Conservation (phyloP, 2,888 invertebrate species). For the Orthosia gothica region DNA sequence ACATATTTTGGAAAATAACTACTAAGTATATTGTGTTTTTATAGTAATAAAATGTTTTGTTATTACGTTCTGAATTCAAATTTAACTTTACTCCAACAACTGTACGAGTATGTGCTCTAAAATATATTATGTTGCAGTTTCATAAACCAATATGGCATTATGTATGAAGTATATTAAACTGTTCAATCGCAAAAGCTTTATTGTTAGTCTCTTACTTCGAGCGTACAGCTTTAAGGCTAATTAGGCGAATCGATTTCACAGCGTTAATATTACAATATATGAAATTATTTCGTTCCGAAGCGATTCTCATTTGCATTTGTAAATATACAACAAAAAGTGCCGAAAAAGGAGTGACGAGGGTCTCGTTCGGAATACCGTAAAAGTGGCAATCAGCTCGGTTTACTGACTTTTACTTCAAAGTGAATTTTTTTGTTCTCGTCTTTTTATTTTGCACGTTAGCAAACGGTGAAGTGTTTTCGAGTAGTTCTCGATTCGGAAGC, state of each 20-base stretch:
- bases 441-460: constrained; percentile 78
- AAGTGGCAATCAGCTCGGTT: constrained; percentile 86
- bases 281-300: constrained; percentile 65
- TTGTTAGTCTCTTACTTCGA: constrained; percentile 12
- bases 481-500: constrained; percentile 72
- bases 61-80: constrained; percentile 33
- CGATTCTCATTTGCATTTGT: constrained; percentile 80
- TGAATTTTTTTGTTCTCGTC: constrained; percentile 79
- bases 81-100: constrained; percentile 22
- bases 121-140: constrained; percentile 34
- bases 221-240: constrained; percentile 25
- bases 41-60: constrained; percentile 21
- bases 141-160: constrained; percentile 18
- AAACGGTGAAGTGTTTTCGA: constrained; percentile 73
- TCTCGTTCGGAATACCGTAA: constrained; percentile 84
- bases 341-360: constrained; percentile 85
- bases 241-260: constrained; percentile 40
- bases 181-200: constrained; percentile 29
- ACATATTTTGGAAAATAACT: not conserved
- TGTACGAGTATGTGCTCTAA: constrained; percentile 5
- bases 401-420: constrained; percentile 85
- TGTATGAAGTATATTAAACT: constrained; percentile 12
- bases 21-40: not conserved
- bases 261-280: constrained; percentile 53
- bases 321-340: constrained; percentile 81